These are phyloP conservation scores for Cherax destructor DNA, from an alignment of 1,140 invertebrate genomes.

Conservation along the genomic window DNA sequence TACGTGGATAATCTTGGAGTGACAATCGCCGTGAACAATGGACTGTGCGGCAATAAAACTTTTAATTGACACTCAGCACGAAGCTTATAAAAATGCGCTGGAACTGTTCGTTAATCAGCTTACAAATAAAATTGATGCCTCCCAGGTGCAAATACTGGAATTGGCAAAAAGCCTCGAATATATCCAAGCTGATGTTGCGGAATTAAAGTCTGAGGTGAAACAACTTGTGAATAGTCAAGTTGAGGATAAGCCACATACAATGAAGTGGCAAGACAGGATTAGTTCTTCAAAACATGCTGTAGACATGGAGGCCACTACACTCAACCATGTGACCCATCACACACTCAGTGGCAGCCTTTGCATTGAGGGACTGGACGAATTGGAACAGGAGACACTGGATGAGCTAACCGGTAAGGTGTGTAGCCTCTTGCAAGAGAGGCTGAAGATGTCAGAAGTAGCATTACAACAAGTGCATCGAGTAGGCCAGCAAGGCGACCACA, in stretches of 20 bases:
- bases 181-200: slow-evolving; percentile 10
- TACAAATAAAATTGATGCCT: slow-evolving; percentile 2
- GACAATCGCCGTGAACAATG: not conserved
- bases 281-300: not conserved
- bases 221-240: not conserved
- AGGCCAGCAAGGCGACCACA: not conserved
- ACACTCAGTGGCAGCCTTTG: not conserved
- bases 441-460: not conserved
- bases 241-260: not conserved
- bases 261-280: not conserved
- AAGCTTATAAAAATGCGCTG: slow-evolving; percentile 27
- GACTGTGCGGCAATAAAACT: slow-evolving; percentile 22
- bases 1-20: not conserved
- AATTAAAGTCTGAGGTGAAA: not conserved
- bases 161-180: slow-evolving; percentile 1
- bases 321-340: not conserved
- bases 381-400: not conserved
- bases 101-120: slow-evolving; percentile 14
- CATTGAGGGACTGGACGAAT: slow-evolving; percentile 3
- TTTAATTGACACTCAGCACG: slow-evolving; percentile 18
- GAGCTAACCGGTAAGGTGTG: not conserved
- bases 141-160: slow-evolving; percentile 11
- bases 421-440: not conserved
- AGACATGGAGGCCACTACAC: not conserved
- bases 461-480: not conserved